phyloP scores from a whole-genome alignment of 1,140 invertebrate genomes.

The Pentalonia nigronervosa region DNA sequence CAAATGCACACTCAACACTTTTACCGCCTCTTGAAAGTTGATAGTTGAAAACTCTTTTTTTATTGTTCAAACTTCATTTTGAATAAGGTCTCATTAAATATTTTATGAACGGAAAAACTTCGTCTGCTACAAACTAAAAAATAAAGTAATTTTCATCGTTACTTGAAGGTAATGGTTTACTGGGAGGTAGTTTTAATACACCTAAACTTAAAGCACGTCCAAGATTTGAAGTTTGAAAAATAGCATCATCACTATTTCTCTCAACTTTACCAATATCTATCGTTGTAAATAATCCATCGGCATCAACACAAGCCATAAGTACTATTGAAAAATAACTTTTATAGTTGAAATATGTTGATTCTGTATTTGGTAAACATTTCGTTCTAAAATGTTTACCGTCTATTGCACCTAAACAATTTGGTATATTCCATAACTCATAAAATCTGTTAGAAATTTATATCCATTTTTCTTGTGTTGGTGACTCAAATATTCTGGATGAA shows the following conservation, averaged over 20 bases:
- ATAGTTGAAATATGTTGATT: slow-evolving; percentile 64
- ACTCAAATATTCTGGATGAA: too few relatives aligned
- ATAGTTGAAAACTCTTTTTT: background rate
- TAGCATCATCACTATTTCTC: slow-evolving; percentile 64
- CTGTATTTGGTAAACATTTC: slow-evolving; percentile 58
- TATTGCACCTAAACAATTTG: slow-evolving; percentile 64
- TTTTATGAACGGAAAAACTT: background rate
- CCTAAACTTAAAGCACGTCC: background rate
- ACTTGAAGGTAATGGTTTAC: background rate
- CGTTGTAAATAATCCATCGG: slow-evolving; percentile 62
- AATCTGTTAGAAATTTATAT: background rate
- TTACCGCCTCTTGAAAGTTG: background rate
- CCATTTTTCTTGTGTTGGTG: too few relatives aligned
- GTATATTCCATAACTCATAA: slow-evolving; percentile 60
- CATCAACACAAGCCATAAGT: slow-evolving; percentile 62
- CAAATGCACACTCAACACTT: background rate
- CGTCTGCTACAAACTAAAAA: background rate
- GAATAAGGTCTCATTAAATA: slow-evolving; percentile 9
- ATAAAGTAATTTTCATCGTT: background rate
- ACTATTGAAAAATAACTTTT: slow-evolving; percentile 63
- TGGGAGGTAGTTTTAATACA: background rate
- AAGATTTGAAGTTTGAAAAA: slow-evolving; percentile 60
- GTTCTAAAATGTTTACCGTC: slow-evolving; percentile 65
- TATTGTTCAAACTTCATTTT: background rate
- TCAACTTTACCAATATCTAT: slow-evolving; percentile 64